Conservation (phyloP, 2,797 vertebrate species). For the Chrosomus eos region DNA sequence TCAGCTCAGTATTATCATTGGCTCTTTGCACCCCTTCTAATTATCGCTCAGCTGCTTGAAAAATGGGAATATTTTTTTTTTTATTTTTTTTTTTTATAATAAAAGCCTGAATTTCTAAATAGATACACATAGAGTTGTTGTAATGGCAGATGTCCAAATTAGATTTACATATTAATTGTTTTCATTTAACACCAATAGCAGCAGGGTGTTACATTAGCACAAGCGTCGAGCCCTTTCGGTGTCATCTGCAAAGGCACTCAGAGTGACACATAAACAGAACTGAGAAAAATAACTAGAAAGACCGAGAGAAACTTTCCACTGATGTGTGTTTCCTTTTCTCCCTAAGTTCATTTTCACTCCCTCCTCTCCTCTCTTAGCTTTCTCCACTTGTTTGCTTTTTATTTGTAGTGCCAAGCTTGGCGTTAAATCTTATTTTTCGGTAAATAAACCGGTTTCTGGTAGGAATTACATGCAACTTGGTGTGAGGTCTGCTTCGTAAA, state of each 20-base stretch:
- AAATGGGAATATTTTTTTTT: conserved; percentile 98
- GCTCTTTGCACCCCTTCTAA: conserved; percentile 94
- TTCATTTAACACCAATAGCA: conserved; percentile 64
- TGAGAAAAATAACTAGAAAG: conserved; percentile 74
- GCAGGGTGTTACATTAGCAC: conserved; percentile 15
- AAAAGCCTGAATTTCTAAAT: conserved; percentile 89
- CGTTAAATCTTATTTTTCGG: conserved; percentile 85
- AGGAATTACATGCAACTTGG: conserved; percentile 85
- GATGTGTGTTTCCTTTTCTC: conserved; percentile 48
- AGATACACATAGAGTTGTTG: conserved; percentile 70
- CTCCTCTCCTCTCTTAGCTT: conserved; percentile 57
- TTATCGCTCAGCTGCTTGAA: conserved; percentile 94
- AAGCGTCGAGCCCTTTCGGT: neutral
- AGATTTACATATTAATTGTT: conserved; percentile 87
- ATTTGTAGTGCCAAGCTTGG: conserved; percentile 81
- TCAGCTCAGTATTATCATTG: conserved; percentile 91
- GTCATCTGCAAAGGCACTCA: conserved; percentile 58
- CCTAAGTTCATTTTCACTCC: conserved; percentile 56
- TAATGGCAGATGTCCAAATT: conserved; percentile 89
- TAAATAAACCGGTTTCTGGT: conserved; percentile 87
- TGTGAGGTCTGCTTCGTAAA: conserved; percentile 85
- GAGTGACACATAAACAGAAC: conserved; percentile 72
- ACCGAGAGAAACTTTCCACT: conserved; percentile 68
- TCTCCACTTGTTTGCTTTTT: conserved; percentile 77
- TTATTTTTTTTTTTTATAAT: conserved; percentile 76